These are phyloP conservation scores for Loripinus fragilis DNA, from an alignment of 2,888 invertebrate species.

Conservation along the genomic window DNA sequence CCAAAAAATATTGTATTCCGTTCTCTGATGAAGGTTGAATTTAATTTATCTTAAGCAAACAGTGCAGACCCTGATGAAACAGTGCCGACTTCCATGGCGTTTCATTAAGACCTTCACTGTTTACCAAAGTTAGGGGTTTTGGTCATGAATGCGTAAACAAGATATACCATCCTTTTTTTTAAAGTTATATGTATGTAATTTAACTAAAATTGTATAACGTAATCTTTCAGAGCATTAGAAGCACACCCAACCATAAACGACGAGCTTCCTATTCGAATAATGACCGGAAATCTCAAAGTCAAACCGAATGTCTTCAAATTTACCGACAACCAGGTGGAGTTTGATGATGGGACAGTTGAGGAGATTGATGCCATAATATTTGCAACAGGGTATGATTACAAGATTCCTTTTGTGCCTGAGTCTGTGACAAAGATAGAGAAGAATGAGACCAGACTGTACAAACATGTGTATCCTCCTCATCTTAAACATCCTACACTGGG, in stretches of 20 bases:
- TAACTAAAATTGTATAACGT: too few relatives aligned
- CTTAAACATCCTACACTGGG: slow-evolving; percentile 79
- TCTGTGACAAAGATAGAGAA: slow-evolving; percentile 70
- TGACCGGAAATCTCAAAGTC: slow-evolving; percentile 80
- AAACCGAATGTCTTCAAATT: slow-evolving; percentile 78
- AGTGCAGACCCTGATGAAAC: too few relatives aligned
- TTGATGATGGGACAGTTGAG: slow-evolving; percentile 77
- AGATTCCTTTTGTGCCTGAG: slow-evolving; percentile 78
- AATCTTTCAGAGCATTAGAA: slow-evolving; percentile 70
- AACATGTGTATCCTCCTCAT: slow-evolving; percentile 83
- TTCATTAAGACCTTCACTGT: too few relatives aligned
- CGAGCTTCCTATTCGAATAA: slow-evolving; percentile 84
- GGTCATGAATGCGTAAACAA: too few relatives aligned
- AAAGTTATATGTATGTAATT: too few relatives aligned
- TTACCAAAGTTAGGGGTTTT: too few relatives aligned
- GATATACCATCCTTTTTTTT: too few relatives aligned
- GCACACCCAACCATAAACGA: slow-evolving; percentile 84
- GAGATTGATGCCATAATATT: slow-evolving; percentile 81
- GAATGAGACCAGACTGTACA: slow-evolving; percentile 82
- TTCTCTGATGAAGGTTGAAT: too few relatives aligned
- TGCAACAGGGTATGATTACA: slow-evolving; percentile 84
- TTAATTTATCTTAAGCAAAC: too few relatives aligned
- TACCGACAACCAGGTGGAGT: slow-evolving; percentile 71
- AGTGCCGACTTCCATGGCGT: too few relatives aligned
- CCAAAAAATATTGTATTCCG: too few relatives aligned